Conservation (phyloP, 2,888 invertebrate species). For the Nomada flava region DNA sequence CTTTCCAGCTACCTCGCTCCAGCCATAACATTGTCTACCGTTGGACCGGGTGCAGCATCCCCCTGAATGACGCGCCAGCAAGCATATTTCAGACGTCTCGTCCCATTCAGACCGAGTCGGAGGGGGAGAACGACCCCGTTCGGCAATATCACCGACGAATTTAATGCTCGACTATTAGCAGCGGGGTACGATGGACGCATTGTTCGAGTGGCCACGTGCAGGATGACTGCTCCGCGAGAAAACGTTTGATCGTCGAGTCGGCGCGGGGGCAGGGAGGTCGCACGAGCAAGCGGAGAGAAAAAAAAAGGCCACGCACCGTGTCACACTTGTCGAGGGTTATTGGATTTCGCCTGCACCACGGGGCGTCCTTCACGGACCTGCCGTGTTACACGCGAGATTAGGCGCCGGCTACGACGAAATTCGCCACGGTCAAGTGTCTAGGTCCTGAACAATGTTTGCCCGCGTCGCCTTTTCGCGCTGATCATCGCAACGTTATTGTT, state of each 20-base stretch:
- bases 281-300: neutral
- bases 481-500: neutral
- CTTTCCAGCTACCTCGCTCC: neutral
- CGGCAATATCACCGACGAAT: slow-evolving; percentile 83
- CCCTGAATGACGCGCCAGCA: slow-evolving; percentile 40
- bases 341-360: slow-evolving; percentile 80
- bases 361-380: slow-evolving; percentile 74
- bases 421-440: slow-evolving; percentile 78
- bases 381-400: slow-evolving; percentile 82
- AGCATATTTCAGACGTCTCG: slow-evolving; percentile 67
- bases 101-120: slow-evolving; percentile 55
- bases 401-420: slow-evolving; percentile 75
- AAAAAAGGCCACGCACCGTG: slow-evolving; percentile 69
- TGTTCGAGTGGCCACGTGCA: slow-evolving; percentile 82
- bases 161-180: slow-evolving; percentile 83
- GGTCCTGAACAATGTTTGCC: slow-evolving; percentile 18
- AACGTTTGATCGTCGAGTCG: slow-evolving; percentile 66
- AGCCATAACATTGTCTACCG: slow-evolving; percentile 33
- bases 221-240: slow-evolving; percentile 58
- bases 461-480: slow-evolving; percentile 7
- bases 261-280: neutral
- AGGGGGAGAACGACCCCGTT: slow-evolving; percentile 67
- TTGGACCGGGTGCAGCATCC: slow-evolving; percentile 35
- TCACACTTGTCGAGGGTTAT: slow-evolving; percentile 81
- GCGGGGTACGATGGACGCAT: slow-evolving; percentile 75